Conservation (phyloP, 1,140 invertebrate species). For the Hyles euphorbiae region DNA sequence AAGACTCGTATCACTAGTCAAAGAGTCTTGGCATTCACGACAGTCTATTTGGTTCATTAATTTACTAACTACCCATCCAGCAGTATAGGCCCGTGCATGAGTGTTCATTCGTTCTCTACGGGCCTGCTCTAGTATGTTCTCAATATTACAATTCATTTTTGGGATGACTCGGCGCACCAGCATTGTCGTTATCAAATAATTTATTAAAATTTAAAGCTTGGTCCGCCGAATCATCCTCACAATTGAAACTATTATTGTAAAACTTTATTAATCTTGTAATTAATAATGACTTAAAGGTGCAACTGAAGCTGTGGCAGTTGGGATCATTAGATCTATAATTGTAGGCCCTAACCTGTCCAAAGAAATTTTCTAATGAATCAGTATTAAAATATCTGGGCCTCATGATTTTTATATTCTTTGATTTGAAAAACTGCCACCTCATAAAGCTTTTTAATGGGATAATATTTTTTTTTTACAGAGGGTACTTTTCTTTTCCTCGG, state of each 20-base stretch:
- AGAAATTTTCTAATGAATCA: constrained; percentile 24
- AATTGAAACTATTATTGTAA: constrained; percentile 19
- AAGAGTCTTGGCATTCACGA: too few species aligned
- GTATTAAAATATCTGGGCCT: constrained; percentile 24
- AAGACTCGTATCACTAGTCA: too few species aligned
- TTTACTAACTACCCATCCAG: too few species aligned
- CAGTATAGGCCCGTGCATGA: too few species aligned
- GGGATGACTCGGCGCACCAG: too few species aligned
- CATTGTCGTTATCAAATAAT: too few species aligned
- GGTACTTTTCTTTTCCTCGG: too few species aligned
- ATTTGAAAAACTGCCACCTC: constrained; percentile 17
- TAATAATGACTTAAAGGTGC: constrained; percentile 20
- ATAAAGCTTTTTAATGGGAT: constrained; percentile 21
- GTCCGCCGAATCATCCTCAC: constrained; percentile 17
- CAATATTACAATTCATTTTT: too few species aligned
- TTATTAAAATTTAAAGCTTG: too few species aligned
- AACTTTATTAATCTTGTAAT: constrained; percentile 22
- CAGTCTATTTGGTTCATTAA: too few species aligned
- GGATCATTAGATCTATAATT: constrained; percentile 23
- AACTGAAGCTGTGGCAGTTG: constrained; percentile 16
- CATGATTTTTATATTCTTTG: constrained; percentile 19
- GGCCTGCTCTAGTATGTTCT: too few species aligned
- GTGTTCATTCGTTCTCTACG: too few species aligned
- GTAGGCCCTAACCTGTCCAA: constrained; percentile 24
- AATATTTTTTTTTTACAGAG: constrained; percentile 4